Base-by-base conservation (phyloP, 2,113 vertebrate genomes). In the Arenaria interpres region DNA sequence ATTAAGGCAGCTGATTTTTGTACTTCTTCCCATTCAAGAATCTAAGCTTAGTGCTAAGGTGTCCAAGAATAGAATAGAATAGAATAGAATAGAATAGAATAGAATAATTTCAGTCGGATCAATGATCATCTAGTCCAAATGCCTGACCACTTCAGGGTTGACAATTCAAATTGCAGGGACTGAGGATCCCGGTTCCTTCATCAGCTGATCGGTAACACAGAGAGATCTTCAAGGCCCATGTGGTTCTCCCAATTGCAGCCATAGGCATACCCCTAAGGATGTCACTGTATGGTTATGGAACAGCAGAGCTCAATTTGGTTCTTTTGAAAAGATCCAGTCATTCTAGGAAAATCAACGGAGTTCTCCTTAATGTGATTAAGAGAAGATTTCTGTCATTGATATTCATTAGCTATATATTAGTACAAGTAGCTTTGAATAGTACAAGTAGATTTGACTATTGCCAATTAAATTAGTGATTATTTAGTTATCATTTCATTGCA, bases 1-100 rank as follows among this genome's bases (percentile, higher is more conserved):
- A 27, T 85, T 91, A 85, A 94, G 90, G 78, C 86, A 90, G 75
- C 73, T 56, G 32, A 71, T 68, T 84, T 88, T 86, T 93, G 45
- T 64, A 68, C 30, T 82, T 85, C 41, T 82, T 33, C 25, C 25
- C 66, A 33, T 82, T 82, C 24, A 75, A 91, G 59, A 85, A 71
- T 43, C 59, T 82, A 27, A 95, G 39, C 11, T 74, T 53, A 68
- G 45, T 74, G 45, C 35, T 78, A 68, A 72, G 13, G 33, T 51
- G 43, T 30, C 45, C 64, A 82, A 87, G 75, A 88, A 45, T 8
- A 24, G 37, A 43, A 43, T 19, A 10, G 50, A 15, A 18, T 27
- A 5, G 33, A 17, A 46, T 33, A 12, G 66, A 33, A 33, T 24
- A 5, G 67, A 24, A 37, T 11, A 28, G 46, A 37, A 19, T 19